These are phyloP conservation scores for Epinephelus malabaricus DNA, from an alignment of 2,797 vertebrate genomes.

Conservation along the genomic window DNA sequence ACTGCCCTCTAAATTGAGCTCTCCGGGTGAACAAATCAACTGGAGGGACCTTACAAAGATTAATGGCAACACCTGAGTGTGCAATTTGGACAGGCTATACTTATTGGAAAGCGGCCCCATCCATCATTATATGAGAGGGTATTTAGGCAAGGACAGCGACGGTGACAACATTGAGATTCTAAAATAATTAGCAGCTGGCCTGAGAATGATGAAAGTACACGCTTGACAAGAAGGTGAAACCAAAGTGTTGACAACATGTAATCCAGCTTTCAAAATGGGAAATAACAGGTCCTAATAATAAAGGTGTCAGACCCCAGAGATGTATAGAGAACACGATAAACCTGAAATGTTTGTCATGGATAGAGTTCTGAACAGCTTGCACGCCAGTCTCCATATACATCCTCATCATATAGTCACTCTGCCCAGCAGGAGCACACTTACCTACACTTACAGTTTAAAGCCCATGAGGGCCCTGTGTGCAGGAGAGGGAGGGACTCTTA, in stretches of 20 bases:
- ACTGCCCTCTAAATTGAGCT: not conserved
- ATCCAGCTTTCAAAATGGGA: not conserved
- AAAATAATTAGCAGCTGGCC: slow-evolving; percentile 37
- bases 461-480: slow-evolving; percentile 30
- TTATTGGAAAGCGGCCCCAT: slow-evolving; percentile 42
- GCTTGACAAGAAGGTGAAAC: slow-evolving; percentile 38
- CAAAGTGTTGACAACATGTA: not conserved
- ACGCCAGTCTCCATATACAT: not conserved
- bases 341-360: slow-evolving; percentile 28
- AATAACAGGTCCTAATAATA: not conserved
- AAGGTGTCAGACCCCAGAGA: not conserved
- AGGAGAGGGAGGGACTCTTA: slow-evolving; percentile 33
- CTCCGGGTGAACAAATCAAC: slow-evolving; percentile 37
- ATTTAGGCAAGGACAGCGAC: slow-evolving; percentile 32
- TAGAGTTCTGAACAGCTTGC: slow-evolving; percentile 14
- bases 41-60: slow-evolving; percentile 39
- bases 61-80: slow-evolving; percentile 46
- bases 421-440: slow-evolving; percentile 19
- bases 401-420: slow-evolving; percentile 2
- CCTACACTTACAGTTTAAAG: slow-evolving; percentile 39
- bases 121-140: slow-evolving; percentile 40
- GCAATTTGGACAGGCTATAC: slow-evolving; percentile 48
- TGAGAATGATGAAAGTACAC: slow-evolving; percentile 20
- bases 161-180: slow-evolving; percentile 5
- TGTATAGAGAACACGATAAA: slow-evolving; percentile 5